These are phyloP conservation scores for Phocoena sinus DNA, from an alignment of 2,113 vertebrate species.

Conservation along the genomic window DNA sequence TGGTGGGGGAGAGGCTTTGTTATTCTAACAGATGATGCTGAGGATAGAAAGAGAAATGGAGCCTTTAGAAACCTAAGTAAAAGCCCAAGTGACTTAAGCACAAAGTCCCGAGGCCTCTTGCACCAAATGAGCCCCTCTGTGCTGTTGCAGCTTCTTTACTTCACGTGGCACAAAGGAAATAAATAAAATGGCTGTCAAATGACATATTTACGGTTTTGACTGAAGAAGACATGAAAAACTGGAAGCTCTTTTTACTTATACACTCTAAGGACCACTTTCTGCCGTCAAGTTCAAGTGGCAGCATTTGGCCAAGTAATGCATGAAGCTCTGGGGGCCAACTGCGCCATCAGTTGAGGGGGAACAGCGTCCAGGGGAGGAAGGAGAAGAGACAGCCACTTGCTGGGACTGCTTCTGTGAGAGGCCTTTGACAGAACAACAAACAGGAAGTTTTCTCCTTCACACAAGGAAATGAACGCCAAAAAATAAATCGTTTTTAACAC, in stretches of 20 bases:
- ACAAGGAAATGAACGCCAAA: neutral
- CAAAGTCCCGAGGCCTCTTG: neutral
- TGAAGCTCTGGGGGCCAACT: neutral
- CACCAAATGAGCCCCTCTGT: neutral
- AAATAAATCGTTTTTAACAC: neutral
- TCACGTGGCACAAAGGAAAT: neutral
- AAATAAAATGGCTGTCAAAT: neutral
- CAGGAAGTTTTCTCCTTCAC: neutral
- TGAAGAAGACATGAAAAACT: neutral
- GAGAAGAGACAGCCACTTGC: neutral
- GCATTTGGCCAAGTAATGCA: neutral
- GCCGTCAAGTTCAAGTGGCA: neutral
- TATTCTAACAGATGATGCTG: neutral
- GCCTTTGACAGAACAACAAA: neutral
- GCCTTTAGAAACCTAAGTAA: neutral
- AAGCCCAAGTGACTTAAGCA: neutral
- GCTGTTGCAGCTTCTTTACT: neutral
- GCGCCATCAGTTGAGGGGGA: neutral
- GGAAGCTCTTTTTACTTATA: neutral
- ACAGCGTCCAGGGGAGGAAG: neutral
- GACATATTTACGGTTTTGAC: constrained; percentile 2
- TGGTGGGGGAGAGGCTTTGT: neutral
- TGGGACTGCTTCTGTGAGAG: neutral
- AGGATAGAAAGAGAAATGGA: neutral
- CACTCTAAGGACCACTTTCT: neutral